A percentile compares a stretch with the other conserved stretches of the same genome.
Evolutionary conservation across 2,113 vertebrate genomes (phyloP).

Genomic region (Geococcyx californianus): DNA sequence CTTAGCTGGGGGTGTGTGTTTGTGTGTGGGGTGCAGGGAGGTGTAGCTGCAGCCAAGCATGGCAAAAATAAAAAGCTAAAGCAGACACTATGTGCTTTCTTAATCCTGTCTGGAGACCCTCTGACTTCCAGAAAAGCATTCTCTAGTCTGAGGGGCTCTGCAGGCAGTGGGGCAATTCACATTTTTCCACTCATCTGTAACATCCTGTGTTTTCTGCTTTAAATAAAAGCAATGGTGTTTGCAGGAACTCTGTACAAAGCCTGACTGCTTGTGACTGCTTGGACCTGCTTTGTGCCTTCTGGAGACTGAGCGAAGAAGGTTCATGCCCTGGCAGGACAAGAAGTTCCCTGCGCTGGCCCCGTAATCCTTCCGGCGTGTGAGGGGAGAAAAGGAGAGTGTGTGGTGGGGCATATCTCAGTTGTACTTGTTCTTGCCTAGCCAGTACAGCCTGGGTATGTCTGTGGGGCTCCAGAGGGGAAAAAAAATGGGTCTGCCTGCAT

Average conservation of each 20-base stretch:
- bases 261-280: not conserved
- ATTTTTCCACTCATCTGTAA: conserved; percentile 65
- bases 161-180: conserved; percentile 31
- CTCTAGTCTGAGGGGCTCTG: conserved; percentile 45
- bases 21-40: not conserved
- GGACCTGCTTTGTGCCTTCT: conserved; percentile 47
- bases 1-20: not conserved
- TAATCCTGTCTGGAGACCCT: conserved; percentile 66
- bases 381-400: conserved; percentile 14
- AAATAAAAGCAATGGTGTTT: conserved; percentile 50
- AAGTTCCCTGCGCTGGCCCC: conserved; percentile 40
- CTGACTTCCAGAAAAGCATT: conserved; percentile 38
- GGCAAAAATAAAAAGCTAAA: not conserved
- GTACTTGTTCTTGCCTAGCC: not conserved
- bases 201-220: conserved; percentile 63
- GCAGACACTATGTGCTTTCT: not conserved
- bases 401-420: not conserved
- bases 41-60: conserved; percentile 16
- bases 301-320: conserved; percentile 24
- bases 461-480: not conserved
- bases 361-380: conserved; percentile 25
- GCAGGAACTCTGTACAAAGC: conserved; percentile 46
- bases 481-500: not conserved
- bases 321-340: conserved; percentile 57
- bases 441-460: not conserved